Evolutionary conservation across 2,797 vertebrate species (phyloP), one percentile per base, ranked within the genome.

Genomic region (Prunella strophiata): DNA sequence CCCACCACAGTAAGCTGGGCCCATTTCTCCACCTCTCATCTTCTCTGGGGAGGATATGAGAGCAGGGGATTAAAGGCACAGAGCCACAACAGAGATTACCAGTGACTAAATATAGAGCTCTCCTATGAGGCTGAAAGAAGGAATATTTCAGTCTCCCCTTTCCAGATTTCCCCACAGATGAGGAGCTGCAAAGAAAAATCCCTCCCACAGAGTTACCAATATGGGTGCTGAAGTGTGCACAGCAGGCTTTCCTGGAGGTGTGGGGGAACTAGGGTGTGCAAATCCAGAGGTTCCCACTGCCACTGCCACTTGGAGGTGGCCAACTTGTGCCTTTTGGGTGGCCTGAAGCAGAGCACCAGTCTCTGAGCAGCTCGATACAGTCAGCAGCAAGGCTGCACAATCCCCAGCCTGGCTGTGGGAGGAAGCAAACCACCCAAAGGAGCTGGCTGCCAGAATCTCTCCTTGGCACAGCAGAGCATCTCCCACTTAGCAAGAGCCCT

Each of bases 51-150:
- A 73, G 80, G 73, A 62, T 40, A 57, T 18, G 2, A 1, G 70
- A 81, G 92, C 66, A 79, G 47, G 61, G 93, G 93, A 97, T 96
- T 95, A 96, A 70, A 81, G 91, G 75, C 82, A 81, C 62, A 93
- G 91, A 85, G 85, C 66, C 52, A 43, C 72, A 57, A 47, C 4
- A 1, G 86, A 90, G 95, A 96, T 96, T 94, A 97, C 40, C 66
- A 92, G 66, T 0, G 0, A 58, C 91, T 97, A 96, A 96, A 96
- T 90, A 92, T 77, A 97, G 91, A 94, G 77, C 51, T 75, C 58
- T 92, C 34, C 67, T 55, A 43, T 23, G 48, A 83, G 21, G 34
- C 72, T 40, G 51, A 54, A 79, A 45, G 65, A 58, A 94, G 47
- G 47, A 81, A 70, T 63, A 71, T 65, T 74, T 91, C 58, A 1